phyloP scores from a whole-genome alignment of 2,888 invertebrate genomes.

The Nipponacmea schrenckii region DNA sequence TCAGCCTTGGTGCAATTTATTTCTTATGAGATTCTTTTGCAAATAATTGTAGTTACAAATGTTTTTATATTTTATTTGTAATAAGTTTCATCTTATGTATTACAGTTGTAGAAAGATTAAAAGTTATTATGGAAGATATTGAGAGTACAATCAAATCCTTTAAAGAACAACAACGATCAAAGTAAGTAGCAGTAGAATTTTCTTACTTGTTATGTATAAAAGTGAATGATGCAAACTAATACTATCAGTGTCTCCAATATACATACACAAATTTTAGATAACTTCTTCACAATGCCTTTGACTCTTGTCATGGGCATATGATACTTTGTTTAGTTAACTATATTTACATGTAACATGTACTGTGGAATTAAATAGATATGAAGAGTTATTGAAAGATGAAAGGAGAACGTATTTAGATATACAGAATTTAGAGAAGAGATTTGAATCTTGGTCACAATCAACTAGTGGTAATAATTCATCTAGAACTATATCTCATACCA shows the following conservation, averaged over 20 bases:
- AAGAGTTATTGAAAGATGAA: slow-evolving; percentile 62
- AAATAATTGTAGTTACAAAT: neutral
- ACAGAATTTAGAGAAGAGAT: slow-evolving; percentile 61
- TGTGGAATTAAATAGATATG: slow-evolving; percentile 48
- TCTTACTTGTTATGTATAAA: too few species aligned
- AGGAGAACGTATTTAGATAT: slow-evolving; percentile 57
- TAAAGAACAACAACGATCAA: slow-evolving; percentile 60
- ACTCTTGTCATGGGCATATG: too few species aligned
- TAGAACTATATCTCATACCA: slow-evolving; percentile 31
- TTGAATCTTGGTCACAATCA: slow-evolving; percentile 61
- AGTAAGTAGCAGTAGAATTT: slow-evolving; percentile 41
- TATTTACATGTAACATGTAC: too few species aligned
- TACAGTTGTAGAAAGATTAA: slow-evolving; percentile 64
- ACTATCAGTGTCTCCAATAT: too few species aligned
- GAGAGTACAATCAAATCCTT: slow-evolving; percentile 61
- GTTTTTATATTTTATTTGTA: too few species aligned
- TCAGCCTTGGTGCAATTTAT: neutral
- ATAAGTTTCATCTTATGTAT: too few species aligned
- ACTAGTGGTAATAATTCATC: slow-evolving; percentile 26
- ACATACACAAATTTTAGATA: too few species aligned
- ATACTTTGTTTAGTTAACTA: too few species aligned
- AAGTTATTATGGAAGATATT: slow-evolving; percentile 65
- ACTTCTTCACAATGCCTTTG: too few species aligned
- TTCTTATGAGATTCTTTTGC: neutral
- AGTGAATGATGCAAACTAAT: too few species aligned